Evolutionary conservation across 2,113 vertebrate genomes (phyloP).

Genomic region (Xiphophorus couchianus): DNA sequence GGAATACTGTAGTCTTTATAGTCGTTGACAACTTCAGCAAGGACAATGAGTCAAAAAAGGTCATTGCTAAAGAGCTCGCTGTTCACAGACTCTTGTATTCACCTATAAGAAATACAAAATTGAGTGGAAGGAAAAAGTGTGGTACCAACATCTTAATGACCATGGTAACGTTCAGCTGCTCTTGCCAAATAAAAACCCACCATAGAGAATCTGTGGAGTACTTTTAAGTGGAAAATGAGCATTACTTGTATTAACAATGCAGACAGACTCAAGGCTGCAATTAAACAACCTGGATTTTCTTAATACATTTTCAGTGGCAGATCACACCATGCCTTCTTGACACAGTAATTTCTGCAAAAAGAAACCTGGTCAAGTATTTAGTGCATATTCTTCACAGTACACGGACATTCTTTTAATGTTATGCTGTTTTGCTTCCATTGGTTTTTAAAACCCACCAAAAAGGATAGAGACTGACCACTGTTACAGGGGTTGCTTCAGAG

Average conservation of each 20-base stretch:
- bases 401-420: background rate
- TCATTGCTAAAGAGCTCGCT: no score
- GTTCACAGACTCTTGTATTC: no score
- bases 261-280: background rate
- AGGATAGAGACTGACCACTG: background rate
- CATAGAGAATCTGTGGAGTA: no score
- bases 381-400: background rate
- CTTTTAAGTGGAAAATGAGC: background rate
- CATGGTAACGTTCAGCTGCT: no score
- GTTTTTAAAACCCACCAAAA: no score
- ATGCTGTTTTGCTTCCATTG: background rate
- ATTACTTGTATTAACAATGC: background rate
- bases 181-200: no score
- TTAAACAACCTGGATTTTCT: background rate
- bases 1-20: no score
- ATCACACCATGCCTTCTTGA: background rate
- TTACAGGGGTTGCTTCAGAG: slow-evolving; percentile 40
- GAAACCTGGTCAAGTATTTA: background rate
- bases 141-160: no score
- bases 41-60: no score
- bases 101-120: no score
- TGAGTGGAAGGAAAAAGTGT: no score
- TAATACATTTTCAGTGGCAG: background rate
- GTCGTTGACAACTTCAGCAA: no score
- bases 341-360: background rate